Percentiles rank a stretch among this genome's conserved stretches.
Evolutionary conservation across 2,888 invertebrate species (phyloP).

Genomic region (Blastobasis lacticolella): DNA sequence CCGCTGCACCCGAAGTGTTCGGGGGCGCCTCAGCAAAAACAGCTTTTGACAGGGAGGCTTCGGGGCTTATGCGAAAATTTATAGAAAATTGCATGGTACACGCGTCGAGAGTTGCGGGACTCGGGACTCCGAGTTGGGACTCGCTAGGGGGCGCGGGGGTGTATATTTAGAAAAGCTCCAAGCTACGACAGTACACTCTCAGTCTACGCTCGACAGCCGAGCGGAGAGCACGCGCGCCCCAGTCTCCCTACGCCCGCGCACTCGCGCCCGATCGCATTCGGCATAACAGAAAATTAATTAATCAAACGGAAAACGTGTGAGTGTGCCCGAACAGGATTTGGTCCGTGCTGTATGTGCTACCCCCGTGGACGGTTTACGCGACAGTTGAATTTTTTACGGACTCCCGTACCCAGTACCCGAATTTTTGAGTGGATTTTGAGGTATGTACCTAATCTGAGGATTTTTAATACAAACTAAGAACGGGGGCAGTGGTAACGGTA

Average conservation of each 20-base stretch:
- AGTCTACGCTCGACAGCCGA: constrained; percentile 55
- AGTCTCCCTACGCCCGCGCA: constrained; percentile 30
- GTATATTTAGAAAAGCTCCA: constrained; percentile 66
- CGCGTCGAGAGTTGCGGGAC: constrained; percentile 49
- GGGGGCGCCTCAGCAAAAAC: constrained; percentile 51
- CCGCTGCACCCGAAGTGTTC: constrained; percentile 39
- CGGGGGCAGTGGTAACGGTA: too few species aligned
- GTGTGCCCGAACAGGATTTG: constrained; percentile 58
- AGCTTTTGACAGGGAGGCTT: constrained; percentile 68
- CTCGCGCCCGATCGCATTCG: constrained; percentile 47
- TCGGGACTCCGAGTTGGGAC: constrained; percentile 43
- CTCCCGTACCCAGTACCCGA: constrained; percentile 17
- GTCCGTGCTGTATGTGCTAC: constrained; percentile 35
- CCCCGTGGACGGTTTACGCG: constrained; percentile 32
- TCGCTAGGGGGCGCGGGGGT: constrained; percentile 61
- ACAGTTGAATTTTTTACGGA: constrained; percentile 38
- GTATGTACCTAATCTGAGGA: constrained; percentile 6
- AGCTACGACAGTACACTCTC: constrained; percentile 34
- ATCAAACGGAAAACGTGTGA: constrained; percentile 37
- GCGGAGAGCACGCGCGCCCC: constrained; percentile 41
- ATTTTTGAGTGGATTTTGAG: constrained; percentile 6
- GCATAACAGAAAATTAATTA: constrained; percentile 51
- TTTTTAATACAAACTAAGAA: too few species aligned
- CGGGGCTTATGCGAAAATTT: constrained; percentile 69
- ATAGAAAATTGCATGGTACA: constrained; percentile 70